Evolutionary conservation across 2,888 invertebrate genomes (phyloP).

Genomic region (Trichopria drosophilae): DNA sequence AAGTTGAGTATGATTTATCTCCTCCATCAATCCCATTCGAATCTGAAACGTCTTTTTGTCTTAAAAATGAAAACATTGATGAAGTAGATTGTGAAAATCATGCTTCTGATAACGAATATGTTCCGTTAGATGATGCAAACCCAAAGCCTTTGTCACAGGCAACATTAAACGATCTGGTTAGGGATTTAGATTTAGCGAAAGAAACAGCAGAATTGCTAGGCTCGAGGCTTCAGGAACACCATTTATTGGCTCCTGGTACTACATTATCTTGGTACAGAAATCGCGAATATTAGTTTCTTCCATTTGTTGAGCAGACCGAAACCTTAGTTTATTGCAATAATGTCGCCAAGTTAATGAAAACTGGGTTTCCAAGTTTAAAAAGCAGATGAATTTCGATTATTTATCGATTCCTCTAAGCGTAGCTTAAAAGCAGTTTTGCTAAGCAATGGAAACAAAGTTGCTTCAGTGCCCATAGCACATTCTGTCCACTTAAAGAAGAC

Average conservation of each 20-base stretch:
- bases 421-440: constrained; percentile 28
- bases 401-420: constrained; percentile 31
- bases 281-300: constrained; percentile 25
- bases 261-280: constrained; percentile 23
- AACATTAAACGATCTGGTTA: constrained; percentile 3
- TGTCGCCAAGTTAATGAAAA: constrained; percentile 4
- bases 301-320: constrained; percentile 24
- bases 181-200: constrained; percentile 10
- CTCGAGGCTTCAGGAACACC: constrained; percentile 4
- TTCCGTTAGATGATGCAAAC: too few species aligned
- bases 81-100: too few species aligned
- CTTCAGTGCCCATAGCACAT: background rate
- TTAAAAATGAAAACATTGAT: too few species aligned
- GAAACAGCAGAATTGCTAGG: constrained; percentile 5
- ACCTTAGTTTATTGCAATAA: constrained; percentile 16
- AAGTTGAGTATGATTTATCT: background rate
- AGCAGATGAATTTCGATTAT: constrained; percentile 30
- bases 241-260: constrained; percentile 7
- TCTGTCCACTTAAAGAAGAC: background rate
- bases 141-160: background rate
- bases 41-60: background rate
- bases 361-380: constrained; percentile 10
- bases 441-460: constrained; percentile 24
- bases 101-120: too few species aligned
- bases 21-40: background rate